phyloP scores from a whole-genome alignment of 2,888 invertebrate genomes.

The Cantharis rufa region DNA sequence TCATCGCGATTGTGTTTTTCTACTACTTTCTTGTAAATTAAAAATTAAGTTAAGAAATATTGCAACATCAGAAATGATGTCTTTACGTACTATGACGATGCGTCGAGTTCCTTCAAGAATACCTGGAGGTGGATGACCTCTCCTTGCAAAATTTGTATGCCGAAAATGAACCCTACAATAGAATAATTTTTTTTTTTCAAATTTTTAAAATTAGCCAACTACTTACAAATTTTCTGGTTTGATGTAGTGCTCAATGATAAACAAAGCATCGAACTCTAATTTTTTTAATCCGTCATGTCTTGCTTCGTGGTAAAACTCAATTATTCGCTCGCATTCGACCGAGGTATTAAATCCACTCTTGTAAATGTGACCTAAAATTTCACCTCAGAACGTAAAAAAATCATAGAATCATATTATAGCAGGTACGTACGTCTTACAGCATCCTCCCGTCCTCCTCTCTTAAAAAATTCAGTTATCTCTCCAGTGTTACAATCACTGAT shows the following conservation, averaged over 20 bases:
- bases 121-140: conserved; percentile 45
- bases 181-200: background rate
- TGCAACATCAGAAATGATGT: background rate
- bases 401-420: background rate
- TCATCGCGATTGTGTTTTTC: conserved; percentile 68
- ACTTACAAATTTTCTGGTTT: conserved; percentile 59
- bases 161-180: conserved; percentile 49
- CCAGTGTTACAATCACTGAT: conserved; percentile 59
- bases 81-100: conserved; percentile 47
- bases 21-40: conserved; percentile 57
- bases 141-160: conserved; percentile 50
- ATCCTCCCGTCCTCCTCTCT: conserved; percentile 67
- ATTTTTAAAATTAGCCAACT: background rate
- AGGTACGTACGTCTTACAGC: conserved; percentile 64
- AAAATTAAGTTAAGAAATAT: background rate
- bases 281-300: conserved; percentile 72
- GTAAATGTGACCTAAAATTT: conserved; percentile 54
- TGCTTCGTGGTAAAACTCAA: conserved; percentile 62
- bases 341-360: conserved; percentile 38
- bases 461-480: conserved; percentile 64
- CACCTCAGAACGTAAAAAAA: background rate
- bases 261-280: conserved; percentile 60
- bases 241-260: conserved; percentile 63
- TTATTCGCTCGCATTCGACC: conserved; percentile 50
- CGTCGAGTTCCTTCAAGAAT: conserved; percentile 45